A percentile compares a stretch with the other conserved stretches of the same genome.
phyloP scores from a whole-genome alignment of 2,888 invertebrate species.

The Drosophila merina region DNA sequence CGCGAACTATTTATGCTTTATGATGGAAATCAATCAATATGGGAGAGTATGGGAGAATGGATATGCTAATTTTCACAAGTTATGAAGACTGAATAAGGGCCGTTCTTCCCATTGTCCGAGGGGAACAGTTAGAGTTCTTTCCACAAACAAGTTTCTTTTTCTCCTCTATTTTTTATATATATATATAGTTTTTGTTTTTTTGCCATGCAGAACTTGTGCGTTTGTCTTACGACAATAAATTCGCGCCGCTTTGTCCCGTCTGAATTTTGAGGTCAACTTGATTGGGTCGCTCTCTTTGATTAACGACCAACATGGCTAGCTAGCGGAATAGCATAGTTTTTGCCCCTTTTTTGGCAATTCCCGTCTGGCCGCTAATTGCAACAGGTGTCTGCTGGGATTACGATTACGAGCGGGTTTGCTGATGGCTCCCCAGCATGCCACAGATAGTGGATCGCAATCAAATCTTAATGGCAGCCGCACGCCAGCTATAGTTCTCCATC shows the following conservation, averaged over 20 bases:
- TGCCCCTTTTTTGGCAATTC: constrained; percentile 35
- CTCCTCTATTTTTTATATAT: background rate
- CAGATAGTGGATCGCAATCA: constrained; percentile 50
- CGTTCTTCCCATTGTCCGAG: constrained; percentile 25
- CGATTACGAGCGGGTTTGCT: constrained; percentile 5
- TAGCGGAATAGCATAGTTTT: constrained; percentile 4
- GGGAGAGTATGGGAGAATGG: constrained; percentile 15
- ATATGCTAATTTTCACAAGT: constrained; percentile 37
- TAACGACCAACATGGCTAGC: constrained; percentile 52
- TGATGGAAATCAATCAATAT: constrained; percentile 60
- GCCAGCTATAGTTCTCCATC: constrained; percentile 36
- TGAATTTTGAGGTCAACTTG: constrained; percentile 60
- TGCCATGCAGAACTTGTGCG: constrained; percentile 51
- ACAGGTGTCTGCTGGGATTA: constrained; percentile 51
- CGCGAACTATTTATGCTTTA: constrained; percentile 28
- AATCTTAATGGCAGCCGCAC: constrained; percentile 59
- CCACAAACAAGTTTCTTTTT: constrained; percentile 29
- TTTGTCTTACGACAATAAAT: constrained; percentile 53
- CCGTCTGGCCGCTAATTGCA: constrained; percentile 54
- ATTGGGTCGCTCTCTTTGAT: constrained; percentile 53
- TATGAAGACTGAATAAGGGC: constrained; percentile 20
- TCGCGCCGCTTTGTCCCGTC: constrained; percentile 52
- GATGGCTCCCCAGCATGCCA: constrained; percentile 36
- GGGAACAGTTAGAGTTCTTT: constrained; percentile 53
- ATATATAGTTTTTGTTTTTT: background rate